phyloP scores from a whole-genome alignment of 2,113 vertebrate genomes.

The Penelope pileata region DNA sequence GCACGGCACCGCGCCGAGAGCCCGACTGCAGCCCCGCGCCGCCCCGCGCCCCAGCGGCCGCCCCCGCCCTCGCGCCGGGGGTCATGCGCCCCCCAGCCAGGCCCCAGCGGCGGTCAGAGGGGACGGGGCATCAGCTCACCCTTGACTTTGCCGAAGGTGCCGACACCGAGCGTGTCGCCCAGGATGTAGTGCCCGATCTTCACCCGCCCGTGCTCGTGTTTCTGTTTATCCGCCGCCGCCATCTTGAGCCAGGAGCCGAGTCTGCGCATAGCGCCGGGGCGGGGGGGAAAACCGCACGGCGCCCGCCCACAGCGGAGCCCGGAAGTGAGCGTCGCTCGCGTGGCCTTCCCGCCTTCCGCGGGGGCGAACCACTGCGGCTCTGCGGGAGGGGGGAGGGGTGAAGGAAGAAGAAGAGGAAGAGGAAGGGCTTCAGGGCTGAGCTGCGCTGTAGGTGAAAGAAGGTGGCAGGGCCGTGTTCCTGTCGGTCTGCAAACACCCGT shows the following conservation, averaged over 20 bases:
- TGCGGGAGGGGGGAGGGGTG: background rate
- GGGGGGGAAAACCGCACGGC: background rate
- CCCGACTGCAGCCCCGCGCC: too few relatives aligned
- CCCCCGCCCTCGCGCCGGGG: too few relatives aligned
- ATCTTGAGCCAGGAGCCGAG: conserved; percentile 90
- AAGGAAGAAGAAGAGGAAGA: too few relatives aligned
- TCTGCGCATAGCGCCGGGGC: conserved; percentile 70
- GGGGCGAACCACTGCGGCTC: background rate
- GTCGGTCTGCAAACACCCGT: background rate
- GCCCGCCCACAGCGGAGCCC: background rate
- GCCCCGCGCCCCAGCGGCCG: too few relatives aligned
- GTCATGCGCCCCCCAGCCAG: too few relatives aligned
- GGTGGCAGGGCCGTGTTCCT: background rate
- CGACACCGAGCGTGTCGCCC: conserved; percentile 94
- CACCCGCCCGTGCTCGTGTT: conserved; percentile 95
- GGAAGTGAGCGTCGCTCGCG: rapidly evolving
- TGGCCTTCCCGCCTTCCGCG: background rate
- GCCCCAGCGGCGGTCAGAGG: background rate
- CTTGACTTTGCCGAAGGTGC: conserved; percentile 98
- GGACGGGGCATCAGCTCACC: conserved; percentile 71
- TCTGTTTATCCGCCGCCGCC: conserved; percentile 95
- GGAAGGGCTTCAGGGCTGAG: too few relatives aligned
- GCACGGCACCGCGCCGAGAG: too few relatives aligned
- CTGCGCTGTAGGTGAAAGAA: too few relatives aligned
- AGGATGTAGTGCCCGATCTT: conserved; percentile 97